Percentiles rank a stretch among this genome's conserved stretches.
These are phyloP conservation scores for Ceratothoa steindachneri DNA, from an alignment of 2,888 invertebrate species.

Conservation along the genomic window DNA sequence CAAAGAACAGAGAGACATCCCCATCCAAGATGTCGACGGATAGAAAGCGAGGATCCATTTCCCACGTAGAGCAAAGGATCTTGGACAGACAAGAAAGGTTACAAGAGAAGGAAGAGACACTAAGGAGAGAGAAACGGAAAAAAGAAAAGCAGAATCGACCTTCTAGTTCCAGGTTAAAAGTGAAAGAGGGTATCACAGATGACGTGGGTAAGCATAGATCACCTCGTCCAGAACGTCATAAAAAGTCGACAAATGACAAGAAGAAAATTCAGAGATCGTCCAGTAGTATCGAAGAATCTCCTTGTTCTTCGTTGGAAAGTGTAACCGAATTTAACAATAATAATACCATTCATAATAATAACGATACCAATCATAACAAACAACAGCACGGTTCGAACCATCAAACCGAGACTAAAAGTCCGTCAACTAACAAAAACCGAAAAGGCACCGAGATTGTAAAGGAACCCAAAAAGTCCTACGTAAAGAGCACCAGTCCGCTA, in stretches of 20 bases:
- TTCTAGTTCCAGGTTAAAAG: not conserved
- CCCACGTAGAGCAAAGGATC: conserved; percentile 11
- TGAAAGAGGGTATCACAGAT: not conserved
- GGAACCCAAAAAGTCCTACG: not conserved
- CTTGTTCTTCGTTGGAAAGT: conserved; percentile 2
- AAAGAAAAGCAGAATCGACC: not conserved
- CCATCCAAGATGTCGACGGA: not conserved
- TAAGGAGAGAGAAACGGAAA: not conserved
- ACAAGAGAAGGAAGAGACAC: not conserved
- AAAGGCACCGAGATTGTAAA: not conserved
- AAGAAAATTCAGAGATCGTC: not conserved
- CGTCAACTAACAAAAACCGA: not conserved
- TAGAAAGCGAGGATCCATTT: not conserved
- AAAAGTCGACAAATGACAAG: not conserved
- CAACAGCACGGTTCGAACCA: not conserved
- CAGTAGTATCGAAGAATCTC: not conserved
- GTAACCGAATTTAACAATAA: not conserved
- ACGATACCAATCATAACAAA: not conserved
- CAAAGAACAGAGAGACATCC: not conserved
- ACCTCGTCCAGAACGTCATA: not conserved
- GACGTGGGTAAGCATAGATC: not conserved
- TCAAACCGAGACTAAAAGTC: not conserved
- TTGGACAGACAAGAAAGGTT: conserved; percentile 1
- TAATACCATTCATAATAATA: not conserved
- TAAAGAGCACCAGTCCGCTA: not conserved